Percentiles rank a stretch among this genome's conserved stretches.
These are phyloP conservation scores for Brachionus plicatilis DNA, from an alignment of 1,140 invertebrate genomes.

Conservation along the genomic window DNA sequence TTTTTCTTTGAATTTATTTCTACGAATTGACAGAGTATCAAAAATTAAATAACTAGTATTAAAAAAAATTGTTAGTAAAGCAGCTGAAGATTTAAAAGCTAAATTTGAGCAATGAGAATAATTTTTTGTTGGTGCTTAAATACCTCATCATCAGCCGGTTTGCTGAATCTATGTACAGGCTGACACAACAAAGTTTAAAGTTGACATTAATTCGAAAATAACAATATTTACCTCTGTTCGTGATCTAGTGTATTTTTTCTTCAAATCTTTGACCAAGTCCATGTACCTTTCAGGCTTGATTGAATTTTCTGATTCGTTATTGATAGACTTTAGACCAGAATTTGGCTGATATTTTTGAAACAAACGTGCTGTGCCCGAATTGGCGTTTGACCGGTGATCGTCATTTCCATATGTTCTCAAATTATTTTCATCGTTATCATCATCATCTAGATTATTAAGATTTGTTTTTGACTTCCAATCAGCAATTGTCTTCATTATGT, in stretches of 20 bases:
- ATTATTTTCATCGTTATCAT: slow-evolving; percentile 34
- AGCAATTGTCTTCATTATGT: slow-evolving; percentile 23
- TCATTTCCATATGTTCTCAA: not conserved
- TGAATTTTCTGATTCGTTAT: not conserved
- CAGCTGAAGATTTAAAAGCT: not conserved
- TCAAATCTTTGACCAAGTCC: slow-evolving; percentile 32
- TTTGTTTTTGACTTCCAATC: slow-evolving; percentile 13
- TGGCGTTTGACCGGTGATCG: not conserved
- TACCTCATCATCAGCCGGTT: slow-evolving; percentile 24
- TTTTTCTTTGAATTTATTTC: too few species aligned
- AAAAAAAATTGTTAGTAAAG: not conserved
- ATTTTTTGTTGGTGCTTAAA: not conserved
- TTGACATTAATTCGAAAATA: not conserved
- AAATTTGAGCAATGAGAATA: not conserved
- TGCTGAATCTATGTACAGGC: slow-evolving; percentile 13
- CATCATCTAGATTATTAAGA: slow-evolving; percentile 5
- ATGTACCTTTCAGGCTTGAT: slow-evolving; percentile 27
- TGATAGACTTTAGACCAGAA: not conserved
- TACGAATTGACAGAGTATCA: too few species aligned
- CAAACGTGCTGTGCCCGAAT: not conserved
- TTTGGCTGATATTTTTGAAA: slow-evolving; percentile 12
- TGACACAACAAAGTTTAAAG: not conserved
- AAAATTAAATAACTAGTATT: not conserved
- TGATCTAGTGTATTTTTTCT: slow-evolving; percentile 38
- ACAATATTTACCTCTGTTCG: slow-evolving; percentile 32